Evolutionary conservation across 2,797 vertebrate species (phyloP).

Genomic region (Gadopsis bispinosus): DNA sequence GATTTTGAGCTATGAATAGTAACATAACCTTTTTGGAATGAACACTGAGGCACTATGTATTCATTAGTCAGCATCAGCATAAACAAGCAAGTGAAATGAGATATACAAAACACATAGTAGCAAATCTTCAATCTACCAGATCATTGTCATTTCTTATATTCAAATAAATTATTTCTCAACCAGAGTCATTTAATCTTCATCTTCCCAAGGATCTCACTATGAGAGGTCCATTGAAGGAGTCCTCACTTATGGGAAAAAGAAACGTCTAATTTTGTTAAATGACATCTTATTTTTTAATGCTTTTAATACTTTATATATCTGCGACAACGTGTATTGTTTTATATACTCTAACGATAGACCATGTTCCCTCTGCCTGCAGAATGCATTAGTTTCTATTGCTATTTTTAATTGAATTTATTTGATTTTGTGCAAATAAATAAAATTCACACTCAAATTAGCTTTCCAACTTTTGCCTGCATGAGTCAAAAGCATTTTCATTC

Average conservation of each 20-base stretch:
- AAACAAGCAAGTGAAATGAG: neutral
- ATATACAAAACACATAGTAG: neutral
- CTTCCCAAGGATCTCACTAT: neutral
- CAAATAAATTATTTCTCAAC: neutral
- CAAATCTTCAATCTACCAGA: too few species aligned
- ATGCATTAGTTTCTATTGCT: too few species aligned
- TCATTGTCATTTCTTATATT: neutral
- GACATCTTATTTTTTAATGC: neutral
- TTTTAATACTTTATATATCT: neutral
- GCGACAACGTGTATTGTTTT: neutral
- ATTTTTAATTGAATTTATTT: neutral
- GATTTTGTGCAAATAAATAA: neutral
- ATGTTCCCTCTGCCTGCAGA: neutral
- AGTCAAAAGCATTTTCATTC: conserved; percentile 2
- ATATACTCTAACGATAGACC: neutral
- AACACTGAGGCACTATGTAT: neutral
- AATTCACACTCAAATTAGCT: neutral
- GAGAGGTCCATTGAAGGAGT: neutral
- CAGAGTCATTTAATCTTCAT: neutral
- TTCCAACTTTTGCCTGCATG: neutral
- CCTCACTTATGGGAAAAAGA: too few species aligned
- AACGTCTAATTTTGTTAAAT: neutral
- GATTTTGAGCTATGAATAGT: conserved; percentile 34
- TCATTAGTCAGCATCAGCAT: conserved; percentile 24
- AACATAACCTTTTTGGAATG: conserved; percentile 25